Evolutionary conservation across 2,888 invertebrate genomes (phyloP).

Genomic region (Sycophila texana): DNA sequence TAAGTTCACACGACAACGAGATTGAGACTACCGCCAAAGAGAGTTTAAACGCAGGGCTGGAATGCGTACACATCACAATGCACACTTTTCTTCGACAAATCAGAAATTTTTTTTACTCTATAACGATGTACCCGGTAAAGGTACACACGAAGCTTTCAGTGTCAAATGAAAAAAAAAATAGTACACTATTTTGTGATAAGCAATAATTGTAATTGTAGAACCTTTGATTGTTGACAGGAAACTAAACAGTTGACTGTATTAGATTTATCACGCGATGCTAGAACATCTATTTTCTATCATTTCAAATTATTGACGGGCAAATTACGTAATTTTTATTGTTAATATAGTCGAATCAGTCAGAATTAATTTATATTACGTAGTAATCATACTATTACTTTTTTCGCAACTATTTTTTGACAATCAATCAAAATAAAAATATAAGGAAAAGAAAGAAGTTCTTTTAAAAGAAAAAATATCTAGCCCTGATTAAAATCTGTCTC

Average conservation of each 20-base stretch:
- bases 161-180: constrained; percentile 1
- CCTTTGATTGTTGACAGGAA: neutral
- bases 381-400: too few relatives aligned
- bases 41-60: constrained; percentile 37
- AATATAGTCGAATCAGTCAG: too few relatives aligned
- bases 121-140: too few relatives aligned
- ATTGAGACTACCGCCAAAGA: constrained; percentile 14
- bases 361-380: too few relatives aligned
- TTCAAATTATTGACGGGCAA: too few relatives aligned
- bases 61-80: neutral
- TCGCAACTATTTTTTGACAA: neutral
- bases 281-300: too few relatives aligned
- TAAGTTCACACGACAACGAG: constrained; percentile 31
- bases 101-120: neutral
- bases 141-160: neutral
- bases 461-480: constrained; percentile 2
- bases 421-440: neutral
- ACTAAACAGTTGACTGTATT: neutral
- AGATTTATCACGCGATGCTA: neutral
- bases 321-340: too few relatives aligned
- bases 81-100: neutral
- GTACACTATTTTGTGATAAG: constrained; percentile 8
- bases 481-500: constrained; percentile 20
- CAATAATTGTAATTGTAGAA: neutral
- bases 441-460: too few relatives aligned